Conservation (phyloP, 2,113 vertebrate species). For the Xerus inauris region DNA sequence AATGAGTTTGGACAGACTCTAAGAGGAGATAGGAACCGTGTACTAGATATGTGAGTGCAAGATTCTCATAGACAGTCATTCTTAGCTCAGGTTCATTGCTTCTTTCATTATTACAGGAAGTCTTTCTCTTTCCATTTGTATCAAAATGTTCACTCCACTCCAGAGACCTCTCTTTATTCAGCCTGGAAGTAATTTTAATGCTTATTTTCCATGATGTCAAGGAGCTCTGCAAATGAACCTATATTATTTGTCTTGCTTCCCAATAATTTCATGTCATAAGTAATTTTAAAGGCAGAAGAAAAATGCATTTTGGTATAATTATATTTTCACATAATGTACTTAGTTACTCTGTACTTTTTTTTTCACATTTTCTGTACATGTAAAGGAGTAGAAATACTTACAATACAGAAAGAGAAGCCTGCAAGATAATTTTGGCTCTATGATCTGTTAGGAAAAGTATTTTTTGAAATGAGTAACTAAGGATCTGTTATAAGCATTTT, state of each 20-base stretch:
- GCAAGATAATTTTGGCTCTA: background rate
- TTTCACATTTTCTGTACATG: background rate
- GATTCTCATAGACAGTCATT: background rate
- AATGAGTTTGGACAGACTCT: slow-evolving; percentile 57
- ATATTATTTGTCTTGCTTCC: background rate
- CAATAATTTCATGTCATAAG: background rate
- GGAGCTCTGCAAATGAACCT: background rate
- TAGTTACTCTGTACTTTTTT: background rate
- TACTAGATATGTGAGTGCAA: background rate
- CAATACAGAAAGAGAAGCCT: background rate
- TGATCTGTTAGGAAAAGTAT: background rate
- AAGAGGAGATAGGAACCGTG: background rate
- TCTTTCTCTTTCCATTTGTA: slow-evolving; percentile 55
- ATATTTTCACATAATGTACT: background rate
- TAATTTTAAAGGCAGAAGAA: slow-evolving; percentile 4
- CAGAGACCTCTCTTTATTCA: background rate
- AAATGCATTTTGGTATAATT: background rate
- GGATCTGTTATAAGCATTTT: background rate
- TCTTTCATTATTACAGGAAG: slow-evolving; percentile 20
- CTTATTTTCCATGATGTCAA: background rate
- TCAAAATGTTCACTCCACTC: slow-evolving; percentile 38
- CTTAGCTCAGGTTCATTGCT: slow-evolving; percentile 52
- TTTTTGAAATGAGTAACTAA: background rate
- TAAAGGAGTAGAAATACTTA: background rate
- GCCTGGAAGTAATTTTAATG: slow-evolving; percentile 42